Evolutionary conservation across 2,888 invertebrate species (phyloP).

Genomic region (Pedicia rivosa): DNA sequence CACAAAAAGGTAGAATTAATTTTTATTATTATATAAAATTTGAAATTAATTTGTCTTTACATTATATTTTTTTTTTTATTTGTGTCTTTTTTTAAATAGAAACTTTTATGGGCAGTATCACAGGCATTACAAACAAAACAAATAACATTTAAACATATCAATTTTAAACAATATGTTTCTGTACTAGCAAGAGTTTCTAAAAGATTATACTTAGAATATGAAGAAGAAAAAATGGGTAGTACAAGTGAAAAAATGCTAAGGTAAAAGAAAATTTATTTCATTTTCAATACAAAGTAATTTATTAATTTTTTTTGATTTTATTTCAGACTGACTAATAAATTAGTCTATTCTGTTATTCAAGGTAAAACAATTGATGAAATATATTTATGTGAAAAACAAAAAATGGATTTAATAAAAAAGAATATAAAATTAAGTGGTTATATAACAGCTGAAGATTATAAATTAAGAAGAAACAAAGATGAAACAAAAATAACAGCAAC

Average conservation of each 20-base stretch:
- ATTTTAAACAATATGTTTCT: constrained; percentile 55
- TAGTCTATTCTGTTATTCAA: constrained; percentile 45
- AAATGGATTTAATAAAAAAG: constrained; percentile 16
- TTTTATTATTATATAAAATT: neutral
- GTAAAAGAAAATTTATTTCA: constrained; percentile 21
- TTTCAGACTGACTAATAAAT: constrained; percentile 43
- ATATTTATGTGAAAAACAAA: constrained; percentile 22
- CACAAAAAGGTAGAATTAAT: constrained; percentile 22
- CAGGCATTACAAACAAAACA: constrained; percentile 57
- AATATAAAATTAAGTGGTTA: constrained; percentile 21
- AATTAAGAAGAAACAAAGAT: neutral
- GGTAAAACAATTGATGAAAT: constrained; percentile 50
- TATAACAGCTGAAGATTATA: constrained; percentile 12
- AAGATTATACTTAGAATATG: constrained; percentile 40
- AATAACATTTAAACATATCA: constrained; percentile 44
- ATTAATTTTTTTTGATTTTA: constrained; percentile 5
- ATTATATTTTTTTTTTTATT: constrained; percentile 3
- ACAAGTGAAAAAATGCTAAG: constrained; percentile 61
- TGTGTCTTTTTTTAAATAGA: constrained; percentile 28
- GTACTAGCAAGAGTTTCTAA: constrained; percentile 50
- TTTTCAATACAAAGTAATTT: neutral
- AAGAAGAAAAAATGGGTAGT: constrained; percentile 37
- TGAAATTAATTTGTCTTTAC: too few species aligned
- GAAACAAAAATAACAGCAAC: constrained; percentile 6
- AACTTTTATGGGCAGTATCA: constrained; percentile 67